phyloP scores from a whole-genome alignment of 2,797 vertebrate genomes.

The Oreortyx pictus region DNA sequence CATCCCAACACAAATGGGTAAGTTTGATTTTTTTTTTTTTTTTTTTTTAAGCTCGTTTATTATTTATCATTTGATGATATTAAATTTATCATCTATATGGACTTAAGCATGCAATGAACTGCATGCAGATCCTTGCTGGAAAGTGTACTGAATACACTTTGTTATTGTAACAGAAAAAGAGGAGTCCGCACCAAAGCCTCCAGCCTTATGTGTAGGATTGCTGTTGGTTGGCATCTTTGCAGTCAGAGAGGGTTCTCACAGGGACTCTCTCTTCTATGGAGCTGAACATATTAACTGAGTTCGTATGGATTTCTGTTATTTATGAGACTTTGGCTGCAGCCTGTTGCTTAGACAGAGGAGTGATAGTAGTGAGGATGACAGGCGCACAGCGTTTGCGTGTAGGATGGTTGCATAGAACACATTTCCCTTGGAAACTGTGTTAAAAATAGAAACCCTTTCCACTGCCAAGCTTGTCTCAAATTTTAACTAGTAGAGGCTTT shows the following conservation, averaged over 20 bases:
- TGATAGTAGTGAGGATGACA: not conserved
- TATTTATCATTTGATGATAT: not conserved
- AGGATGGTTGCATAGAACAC: not conserved
- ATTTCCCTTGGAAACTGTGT: not conserved
- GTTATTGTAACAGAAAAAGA: not conserved
- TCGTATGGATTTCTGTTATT: not conserved
- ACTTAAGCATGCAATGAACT: not conserved
- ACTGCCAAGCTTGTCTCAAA: not conserved
- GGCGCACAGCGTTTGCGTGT: fast-evolving
- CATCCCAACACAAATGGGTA: not conserved
- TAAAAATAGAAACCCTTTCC: constrained; percentile 27
- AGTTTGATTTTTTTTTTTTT: not conserved
- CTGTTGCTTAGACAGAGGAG: not conserved
- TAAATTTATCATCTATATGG: not conserved
- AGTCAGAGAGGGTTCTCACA: not conserved
- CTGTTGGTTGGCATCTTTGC: not conserved
- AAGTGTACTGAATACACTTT: not conserved
- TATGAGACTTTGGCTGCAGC: not conserved
- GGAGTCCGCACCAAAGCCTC: not conserved
- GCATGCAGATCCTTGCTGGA: not conserved
- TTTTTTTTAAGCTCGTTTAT: too few relatives aligned
- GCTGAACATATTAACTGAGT: not conserved
- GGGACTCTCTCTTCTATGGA: not conserved
- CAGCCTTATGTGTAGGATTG: not conserved
- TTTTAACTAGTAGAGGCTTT: not conserved